Percentiles rank a stretch among this genome's conserved stretches.
Conservation (phyloP, 2,888 invertebrate species). For the Sinotaia quadrata region DNA sequence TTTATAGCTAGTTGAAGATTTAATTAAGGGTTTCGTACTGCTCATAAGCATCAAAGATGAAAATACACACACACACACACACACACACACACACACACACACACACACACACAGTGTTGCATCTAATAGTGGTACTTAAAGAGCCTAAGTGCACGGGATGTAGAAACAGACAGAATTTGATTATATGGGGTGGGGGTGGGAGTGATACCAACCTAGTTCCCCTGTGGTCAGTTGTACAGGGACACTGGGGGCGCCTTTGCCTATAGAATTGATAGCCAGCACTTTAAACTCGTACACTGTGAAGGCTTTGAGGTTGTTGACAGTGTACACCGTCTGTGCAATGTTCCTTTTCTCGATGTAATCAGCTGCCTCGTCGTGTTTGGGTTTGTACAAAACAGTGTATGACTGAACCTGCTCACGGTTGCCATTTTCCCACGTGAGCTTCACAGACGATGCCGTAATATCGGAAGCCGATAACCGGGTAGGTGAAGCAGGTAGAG, state of each 20-base stretch:
- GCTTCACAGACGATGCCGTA: constrained; percentile 91
- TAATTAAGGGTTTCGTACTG: too few species aligned
- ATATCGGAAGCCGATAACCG: constrained; percentile 93
- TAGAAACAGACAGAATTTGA: not conserved
- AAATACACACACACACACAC: constrained; percentile 2
- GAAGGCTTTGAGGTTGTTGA: constrained; percentile 85
- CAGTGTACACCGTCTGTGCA: constrained; percentile 88
- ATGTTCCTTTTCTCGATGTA: constrained; percentile 94
- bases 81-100: constrained; percentile 19
- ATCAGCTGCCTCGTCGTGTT: constrained; percentile 77
- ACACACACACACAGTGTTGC: not conserved
- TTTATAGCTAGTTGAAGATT: too few species aligned
- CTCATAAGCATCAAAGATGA: not conserved
- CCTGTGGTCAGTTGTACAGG: constrained; percentile 94
- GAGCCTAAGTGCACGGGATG: not conserved
- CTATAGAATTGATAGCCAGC: constrained; percentile 94
- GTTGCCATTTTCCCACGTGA: constrained; percentile 82
- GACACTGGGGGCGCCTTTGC: constrained; percentile 89
- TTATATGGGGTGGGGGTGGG: too few species aligned
- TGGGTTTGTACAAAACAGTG: constrained; percentile 96
- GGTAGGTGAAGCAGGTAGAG: constrained; percentile 90
- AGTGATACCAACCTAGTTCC: constrained; percentile 91
- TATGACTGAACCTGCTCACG: constrained; percentile 88
- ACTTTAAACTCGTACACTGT: constrained; percentile 97
- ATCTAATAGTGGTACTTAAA: not conserved